Evolutionary conservation across 2,797 vertebrate genomes (phyloP), one percentile per base, ranked within the genome.

Genomic region (Etheostoma nigrum): DNA sequence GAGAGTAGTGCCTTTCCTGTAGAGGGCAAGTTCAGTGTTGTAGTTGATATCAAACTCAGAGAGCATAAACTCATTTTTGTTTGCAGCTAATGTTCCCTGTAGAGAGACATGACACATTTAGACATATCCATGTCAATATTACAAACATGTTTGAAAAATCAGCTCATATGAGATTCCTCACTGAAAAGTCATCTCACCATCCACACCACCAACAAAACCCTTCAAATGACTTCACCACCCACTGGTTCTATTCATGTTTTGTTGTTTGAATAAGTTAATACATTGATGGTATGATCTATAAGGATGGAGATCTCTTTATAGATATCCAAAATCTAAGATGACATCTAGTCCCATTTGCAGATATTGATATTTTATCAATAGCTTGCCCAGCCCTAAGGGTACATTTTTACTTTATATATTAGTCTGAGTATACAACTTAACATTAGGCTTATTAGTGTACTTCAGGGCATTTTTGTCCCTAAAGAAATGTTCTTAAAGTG

Each of bases 41-140:
- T 99, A 99, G 93, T 99, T 99, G 76, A 98, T 95, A 79, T 94
- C 95, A 90, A 99, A 99, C 86, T 99, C 95, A 8, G 98, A 96
- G 94, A 98, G 99, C 58, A 99, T 93, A 85, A 99, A 98, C 93
- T 99, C 98, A 52, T 99, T 98, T 91, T 99, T 99, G 84, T 98
- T 97, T 63, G 95, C 95, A 72, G 98, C 95, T 70, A 98, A 88
- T 27, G 97, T 99, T 88, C 98, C 97, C 98, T 99, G 79, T 45
- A 65, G 36, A 1, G 11, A 15, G 55, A 74, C 4, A 68, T 0
- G 58, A 68, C 47, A 73, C 0, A 25, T n/a, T 65, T 6, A 79
- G 5, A 44, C 5, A 45, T 2, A 21, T 18, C 11, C 11, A 45
- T 36, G 14, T 4, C 19, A 33, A 61, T 27, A 44, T 42, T 4